Evolutionary conservation across 2,888 invertebrate genomes (phyloP), one percentile per base, ranked within the genome.

Genomic region (Caenorhabditis becei): DNA sequence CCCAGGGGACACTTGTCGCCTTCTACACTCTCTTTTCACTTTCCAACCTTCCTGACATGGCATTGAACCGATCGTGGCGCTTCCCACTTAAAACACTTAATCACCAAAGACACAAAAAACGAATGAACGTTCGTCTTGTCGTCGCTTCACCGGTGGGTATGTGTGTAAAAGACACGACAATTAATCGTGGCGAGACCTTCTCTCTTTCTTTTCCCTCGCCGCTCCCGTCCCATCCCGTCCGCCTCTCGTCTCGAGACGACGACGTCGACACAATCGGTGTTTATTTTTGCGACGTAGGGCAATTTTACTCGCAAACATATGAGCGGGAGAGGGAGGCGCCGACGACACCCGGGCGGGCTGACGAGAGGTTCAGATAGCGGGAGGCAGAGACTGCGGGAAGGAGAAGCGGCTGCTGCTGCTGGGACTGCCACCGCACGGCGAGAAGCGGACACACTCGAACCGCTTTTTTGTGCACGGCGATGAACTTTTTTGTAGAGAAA

Each of bases 281-380:
- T 75, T 75, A 75, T 75, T 75, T 75, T 75, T 75, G 75, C 66
- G 75, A 75, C 75, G 75, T 75, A 75, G 75, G 75, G 66, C 75
- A 75, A 75, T 75, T 75, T 75, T 75, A 75, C 75, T 74, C 74
- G 75, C 75, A 75, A 75, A 75, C 75, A 75, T 75, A 75, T 75
- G 75, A 75, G 75, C 37, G 75, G 75, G 41, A 41, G 41, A 41
- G 41, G 56, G 74, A 74, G 74, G 66, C 65, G 74, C 74, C 72
- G 74, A 66, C 65, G 63, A 65, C 75, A 75, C 75, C 63, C 75
- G 65, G 63, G 72, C 62, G 61, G 70, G 26, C 51, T 20, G 70
- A 53, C 70, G 41, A 41, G 41, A 41, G 74, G 74, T 74, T 74
- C 59, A 59, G 74, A 74, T 74, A 74, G 72, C 47, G 32, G 49